Base-by-base conservation (phyloP, 2,888 invertebrate genomes). In the Mechanitis messenoides region DNA sequence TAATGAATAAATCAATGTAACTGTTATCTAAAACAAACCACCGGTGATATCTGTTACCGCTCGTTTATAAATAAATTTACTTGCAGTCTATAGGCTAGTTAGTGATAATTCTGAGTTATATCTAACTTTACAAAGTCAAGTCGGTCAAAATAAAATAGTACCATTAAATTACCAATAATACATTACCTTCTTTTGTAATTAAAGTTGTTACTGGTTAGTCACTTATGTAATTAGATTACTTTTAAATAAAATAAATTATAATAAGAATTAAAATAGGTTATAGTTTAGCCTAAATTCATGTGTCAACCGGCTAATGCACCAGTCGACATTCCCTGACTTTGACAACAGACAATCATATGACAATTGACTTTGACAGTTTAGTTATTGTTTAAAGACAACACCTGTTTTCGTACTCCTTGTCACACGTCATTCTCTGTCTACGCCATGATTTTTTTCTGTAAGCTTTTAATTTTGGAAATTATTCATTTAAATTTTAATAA, bases 211-310 rank as follows among this genome's bases (percentile, higher is more conserved):
- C 35, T 35, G 6, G 35, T 42, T 38, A 38, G 38, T 38, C 38
- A 38, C 38, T 38, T 38, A 38, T 38, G 4, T 38, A 7, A 9
- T 42, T 9, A 42, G 11, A 42, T 42, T 42, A 9, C 3, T 9
- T 42, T 9, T 42, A 7, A 42, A 5, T 42, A 42, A 42, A 42
- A 42, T 42, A 42, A 42, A 42, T 42, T 28, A 38, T 35, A n/a
- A 55, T 38, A 38, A 55, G 28, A 55, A 20, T 55, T 33, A 28
- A 38, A 38, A 6, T 55, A 46, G 56, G 56, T 56, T 56, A 56
- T 46, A 56, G 11, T 56, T 56, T 12, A 56, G 46, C 33, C n/a
- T 33, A 35, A 56, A 56, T 45, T 56, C 7, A 45, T 12, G 33
- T 56, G 12, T 45, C 42, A 42, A 42, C 42, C 42, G 42, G 42